Evolutionary conservation across 1,140 invertebrate genomes (phyloP).

Genomic region (Anastrepha obliqua): DNA sequence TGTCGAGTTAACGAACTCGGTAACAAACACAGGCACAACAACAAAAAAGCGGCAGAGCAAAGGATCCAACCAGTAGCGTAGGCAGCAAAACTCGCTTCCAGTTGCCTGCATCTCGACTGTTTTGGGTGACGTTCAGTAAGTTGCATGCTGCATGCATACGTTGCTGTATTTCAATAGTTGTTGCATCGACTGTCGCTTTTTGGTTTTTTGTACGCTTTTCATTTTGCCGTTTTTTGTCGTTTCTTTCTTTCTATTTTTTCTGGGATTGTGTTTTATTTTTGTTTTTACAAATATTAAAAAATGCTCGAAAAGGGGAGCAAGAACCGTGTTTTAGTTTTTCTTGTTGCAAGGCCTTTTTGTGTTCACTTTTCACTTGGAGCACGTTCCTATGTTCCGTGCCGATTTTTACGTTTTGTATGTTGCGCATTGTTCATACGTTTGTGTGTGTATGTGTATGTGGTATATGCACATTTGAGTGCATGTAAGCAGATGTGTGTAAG

Average conservation of each 20-base stretch:
- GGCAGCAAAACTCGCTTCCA: constrained; percentile 27
- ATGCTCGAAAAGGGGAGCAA: neutral
- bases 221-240: neutral
- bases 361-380: constrained; percentile 49
- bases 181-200: constrained; percentile 4
- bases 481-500: neutral
- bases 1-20: constrained; percentile 38
- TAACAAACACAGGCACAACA: neutral
- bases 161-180: neutral
- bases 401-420: constrained; percentile 25
- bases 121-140: constrained; percentile 7
- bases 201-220: neutral
- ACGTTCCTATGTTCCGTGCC: constrained; percentile 23
- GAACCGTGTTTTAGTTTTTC: constrained; percentile 17
- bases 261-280: neutral
- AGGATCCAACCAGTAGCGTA: neutral
- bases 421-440: neutral
- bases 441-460: neutral
- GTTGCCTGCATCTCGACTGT: constrained; percentile 18
- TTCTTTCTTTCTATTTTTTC: neutral
- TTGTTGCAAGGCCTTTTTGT: constrained; percentile 43
- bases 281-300: constrained; percentile 30
- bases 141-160: neutral
- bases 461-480: neutral
- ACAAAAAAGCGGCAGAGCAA: neutral